Conservation (phyloP, 1,140 invertebrate species). For the Sminthurides bifidus region DNA sequence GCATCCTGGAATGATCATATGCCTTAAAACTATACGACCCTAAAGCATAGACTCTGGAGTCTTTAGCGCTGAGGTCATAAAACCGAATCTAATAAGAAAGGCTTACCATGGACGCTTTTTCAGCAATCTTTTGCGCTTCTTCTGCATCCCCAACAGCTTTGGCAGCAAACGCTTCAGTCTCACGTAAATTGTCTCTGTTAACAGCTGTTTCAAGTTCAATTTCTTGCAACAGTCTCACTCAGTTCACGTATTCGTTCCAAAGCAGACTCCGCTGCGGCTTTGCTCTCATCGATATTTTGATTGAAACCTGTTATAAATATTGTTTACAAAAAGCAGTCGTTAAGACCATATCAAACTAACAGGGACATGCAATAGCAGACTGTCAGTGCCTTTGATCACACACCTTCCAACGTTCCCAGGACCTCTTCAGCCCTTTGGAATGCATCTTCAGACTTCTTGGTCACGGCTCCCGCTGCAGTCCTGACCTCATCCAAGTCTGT, state of each 20-base stretch:
- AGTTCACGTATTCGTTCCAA: slow-evolving; percentile 50
- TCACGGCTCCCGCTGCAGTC: slow-evolving; percentile 62
- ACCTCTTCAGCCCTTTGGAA: slow-evolving; percentile 76
- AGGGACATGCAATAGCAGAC: background rate
- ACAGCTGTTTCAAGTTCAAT: slow-evolving; percentile 48
- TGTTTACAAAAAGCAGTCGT: background rate
- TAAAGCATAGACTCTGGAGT: background rate
- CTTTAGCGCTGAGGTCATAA: background rate
- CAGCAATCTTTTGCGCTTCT: slow-evolving; percentile 59
- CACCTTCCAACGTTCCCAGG: slow-evolving; percentile 67
- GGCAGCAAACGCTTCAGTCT: slow-evolving; percentile 64
- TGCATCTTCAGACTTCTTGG: slow-evolving; percentile 68
- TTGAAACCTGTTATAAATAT: slow-evolving; percentile 61
- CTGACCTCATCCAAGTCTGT: slow-evolving; percentile 57
- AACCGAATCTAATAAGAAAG: slow-evolving; percentile 6
- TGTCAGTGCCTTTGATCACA: background rate
- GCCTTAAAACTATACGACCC: background rate
- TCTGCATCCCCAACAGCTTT: slow-evolving; percentile 61
- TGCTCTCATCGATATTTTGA: slow-evolving; percentile 68
- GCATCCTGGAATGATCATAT: slow-evolving; percentile 45
- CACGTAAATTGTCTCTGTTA: slow-evolving; percentile 47
- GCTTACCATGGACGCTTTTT: slow-evolving; percentile 58
- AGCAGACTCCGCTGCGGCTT: slow-evolving; percentile 54
- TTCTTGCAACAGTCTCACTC: slow-evolving; percentile 46
- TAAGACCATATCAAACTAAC: background rate